phyloP scores from a whole-genome alignment of 92 coral and sea anemone genomes.

The Bergia puertoricense region DNA sequence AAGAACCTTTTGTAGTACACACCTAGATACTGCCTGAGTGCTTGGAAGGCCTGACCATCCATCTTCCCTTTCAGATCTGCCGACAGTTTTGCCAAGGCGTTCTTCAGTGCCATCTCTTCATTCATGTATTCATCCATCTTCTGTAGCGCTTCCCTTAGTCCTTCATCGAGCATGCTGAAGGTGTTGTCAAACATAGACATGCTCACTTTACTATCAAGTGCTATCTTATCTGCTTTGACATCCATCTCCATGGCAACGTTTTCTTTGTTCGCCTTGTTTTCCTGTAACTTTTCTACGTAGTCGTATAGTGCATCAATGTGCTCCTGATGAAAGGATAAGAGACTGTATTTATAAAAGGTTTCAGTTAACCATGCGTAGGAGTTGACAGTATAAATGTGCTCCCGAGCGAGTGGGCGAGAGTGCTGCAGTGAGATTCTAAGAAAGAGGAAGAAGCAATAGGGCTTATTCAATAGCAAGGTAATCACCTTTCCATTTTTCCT shows the following conservation, averaged over 20 bases:
- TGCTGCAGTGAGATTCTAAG: neutral
- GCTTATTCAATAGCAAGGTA: neutral
- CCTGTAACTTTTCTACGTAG: constrained; percentile 80
- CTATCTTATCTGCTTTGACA: constrained; percentile 91
- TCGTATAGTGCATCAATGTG: constrained; percentile 81
- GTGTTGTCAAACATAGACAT: constrained; percentile 86
- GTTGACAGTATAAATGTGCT: no score
- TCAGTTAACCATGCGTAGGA: no score
- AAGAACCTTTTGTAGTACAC: neutral
- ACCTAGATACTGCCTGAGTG: constrained; percentile 89
- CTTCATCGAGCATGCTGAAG: constrained; percentile 88
- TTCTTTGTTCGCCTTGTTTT: constrained; percentile 92
- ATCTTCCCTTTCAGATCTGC: constrained; percentile 92
- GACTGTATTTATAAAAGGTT: no score
- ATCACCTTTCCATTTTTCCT: neutral
- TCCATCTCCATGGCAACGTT: constrained; percentile 97
- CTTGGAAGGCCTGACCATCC: constrained; percentile 88
- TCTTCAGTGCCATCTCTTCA: constrained; percentile 89
- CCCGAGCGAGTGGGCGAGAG: neutral
- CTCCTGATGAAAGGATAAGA: constrained; percentile 42
- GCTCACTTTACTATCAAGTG: constrained; percentile 88
- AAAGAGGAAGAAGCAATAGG: neutral
- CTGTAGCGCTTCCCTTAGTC: constrained; percentile 88
- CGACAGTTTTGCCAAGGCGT: constrained; percentile 86
- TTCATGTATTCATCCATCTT: constrained; percentile 99